Base-by-base conservation (phyloP, 1,140 invertebrate species). In the Drosophila nasuta region DNA sequence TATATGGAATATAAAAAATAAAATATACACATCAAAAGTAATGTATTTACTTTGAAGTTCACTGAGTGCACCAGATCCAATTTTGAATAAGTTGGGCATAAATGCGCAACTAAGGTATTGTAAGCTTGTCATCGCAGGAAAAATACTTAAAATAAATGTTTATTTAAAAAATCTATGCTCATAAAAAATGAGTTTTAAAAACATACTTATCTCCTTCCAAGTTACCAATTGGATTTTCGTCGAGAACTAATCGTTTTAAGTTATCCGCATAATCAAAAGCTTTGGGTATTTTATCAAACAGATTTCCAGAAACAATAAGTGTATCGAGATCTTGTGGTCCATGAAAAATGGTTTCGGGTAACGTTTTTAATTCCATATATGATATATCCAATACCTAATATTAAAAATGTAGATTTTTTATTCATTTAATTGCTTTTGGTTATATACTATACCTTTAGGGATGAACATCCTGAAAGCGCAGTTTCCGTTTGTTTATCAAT, bases 231-330 rank as follows among this genome's bases (percentile, higher is more conserved):
- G 95, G 95, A 92, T 96, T 97, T 46, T 95, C 94, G 77, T 96
- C 95, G 4, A 97, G 79, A 38, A 94, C 94, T 0, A 97, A 89
- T 11, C 91, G 94, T 30, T 95, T 90, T 38, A 97, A 89, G 28
- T 93, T 93, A 43, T 93, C 93, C 0, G 94, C 94, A 52, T 95
- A 93, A 2, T 93, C 92, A 1, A 97, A 80, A n/a, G 94, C 93
- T 3, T 93, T 82, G 0, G 96, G 96, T 1, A 96, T 81, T 10
- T 92, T 81, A 0, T 81, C 88, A 5, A 97, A 94, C 5, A 93
- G 70, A 92, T 97, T 97, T 64, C 95, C 94, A n/a, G 94, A 94
- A 30, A 97, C 83, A 82, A 96, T 94, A 17, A 97, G 85, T n/a
- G 92, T 93, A 67, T 94, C 94, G 13, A 97, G 90, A 64, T 94